Conservation (phyloP, 2,113 vertebrate genomes). For the Hippolais icterina region DNA sequence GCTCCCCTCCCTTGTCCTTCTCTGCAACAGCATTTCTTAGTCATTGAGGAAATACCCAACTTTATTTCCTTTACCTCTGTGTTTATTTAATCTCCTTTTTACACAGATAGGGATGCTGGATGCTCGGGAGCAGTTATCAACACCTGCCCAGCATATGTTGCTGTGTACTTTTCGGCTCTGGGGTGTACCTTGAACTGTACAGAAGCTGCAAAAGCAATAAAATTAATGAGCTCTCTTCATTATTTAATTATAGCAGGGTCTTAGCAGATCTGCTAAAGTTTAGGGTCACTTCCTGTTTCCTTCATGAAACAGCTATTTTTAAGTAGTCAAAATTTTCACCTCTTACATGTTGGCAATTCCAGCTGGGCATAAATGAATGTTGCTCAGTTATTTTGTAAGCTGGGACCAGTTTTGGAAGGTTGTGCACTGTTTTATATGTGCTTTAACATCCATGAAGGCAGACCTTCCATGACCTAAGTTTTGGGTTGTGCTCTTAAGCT, state of each 20-base stretch:
- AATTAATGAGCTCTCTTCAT: not conserved
- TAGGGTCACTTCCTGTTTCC: not conserved
- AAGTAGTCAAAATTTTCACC: not conserved
- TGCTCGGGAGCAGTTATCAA: not conserved
- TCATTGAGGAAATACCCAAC: not conserved
- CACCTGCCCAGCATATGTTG: not conserved
- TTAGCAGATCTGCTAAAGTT: not conserved
- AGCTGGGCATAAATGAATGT: not conserved
- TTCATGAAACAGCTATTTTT: not conserved
- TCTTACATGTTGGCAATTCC: not conserved
- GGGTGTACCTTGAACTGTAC: not conserved
- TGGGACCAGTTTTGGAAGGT: not conserved
- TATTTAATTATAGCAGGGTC: not conserved
- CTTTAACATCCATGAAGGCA: not conserved
- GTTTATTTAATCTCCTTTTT: not conserved
- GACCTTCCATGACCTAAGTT: not conserved
- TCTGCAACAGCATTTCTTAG: not conserved
- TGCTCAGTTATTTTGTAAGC: not conserved
- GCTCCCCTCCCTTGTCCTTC: not conserved
- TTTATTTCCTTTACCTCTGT: not conserved
- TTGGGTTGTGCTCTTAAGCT: not conserved
- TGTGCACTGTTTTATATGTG: not conserved
- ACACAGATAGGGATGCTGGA: not conserved
- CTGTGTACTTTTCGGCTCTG: not conserved
- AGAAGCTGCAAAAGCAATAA: not conserved